Conservation (phyloP, 2,888 invertebrate species). For the Pocota personata region DNA sequence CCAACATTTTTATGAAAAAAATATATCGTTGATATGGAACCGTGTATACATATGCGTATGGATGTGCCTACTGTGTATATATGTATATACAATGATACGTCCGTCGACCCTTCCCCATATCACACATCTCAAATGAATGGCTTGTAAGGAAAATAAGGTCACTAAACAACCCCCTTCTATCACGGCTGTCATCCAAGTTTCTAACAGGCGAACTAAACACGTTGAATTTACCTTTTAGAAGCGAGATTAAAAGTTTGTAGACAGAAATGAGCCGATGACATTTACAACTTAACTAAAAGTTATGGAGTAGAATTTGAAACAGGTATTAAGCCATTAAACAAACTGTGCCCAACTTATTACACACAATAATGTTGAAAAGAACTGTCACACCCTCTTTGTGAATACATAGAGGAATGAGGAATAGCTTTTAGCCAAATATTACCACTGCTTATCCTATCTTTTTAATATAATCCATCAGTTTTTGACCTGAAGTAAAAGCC, state of each 20-base stretch:
- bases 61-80: no score
- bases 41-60: no score
- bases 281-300: not conserved
- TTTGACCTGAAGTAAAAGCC: not conserved
- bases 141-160: no score
- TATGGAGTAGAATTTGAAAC: not conserved
- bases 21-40: no score
- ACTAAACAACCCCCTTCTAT: no score
- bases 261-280: not conserved
- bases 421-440: not conserved
- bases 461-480: not conserved
- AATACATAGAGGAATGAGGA: not conserved
- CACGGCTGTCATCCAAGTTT: no score
- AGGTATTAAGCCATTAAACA: not conserved
- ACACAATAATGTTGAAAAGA: not conserved
- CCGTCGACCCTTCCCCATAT: no score
- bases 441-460: not conserved
- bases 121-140: no score
- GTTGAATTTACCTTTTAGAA: not conserved
- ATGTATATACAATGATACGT: no score
- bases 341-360: not conserved
- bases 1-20: no score
- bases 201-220: not conserved
- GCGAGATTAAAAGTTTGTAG: not conserved
- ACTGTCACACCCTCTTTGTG: not conserved